Evolutionary conservation across 2,888 invertebrate species (phyloP), one percentile per base, ranked within the genome.

Genomic region (Hirtodrosophila confusa): DNA sequence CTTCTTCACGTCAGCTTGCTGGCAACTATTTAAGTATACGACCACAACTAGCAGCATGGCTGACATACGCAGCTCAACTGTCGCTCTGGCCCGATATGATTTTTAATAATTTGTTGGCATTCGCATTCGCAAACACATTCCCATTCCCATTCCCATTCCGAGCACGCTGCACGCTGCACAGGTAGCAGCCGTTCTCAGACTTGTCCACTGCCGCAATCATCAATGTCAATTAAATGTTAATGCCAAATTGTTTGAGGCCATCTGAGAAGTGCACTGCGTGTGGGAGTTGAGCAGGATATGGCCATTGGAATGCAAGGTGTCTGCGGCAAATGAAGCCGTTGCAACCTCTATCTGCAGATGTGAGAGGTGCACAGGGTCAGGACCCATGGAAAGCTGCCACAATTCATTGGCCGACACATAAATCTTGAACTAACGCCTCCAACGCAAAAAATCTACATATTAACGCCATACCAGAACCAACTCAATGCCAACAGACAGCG

Each of bases 141-240:
- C 66, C 44, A 78, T 78, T 11, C 31, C 12, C 33, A 55, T 78
- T 66, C 60, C 66, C 44, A 78, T 78, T 58, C 78, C 43, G 36
- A 37, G 74, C 84, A 83, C 79, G 78, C 74, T 55, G 74, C 84
- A 83, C 79, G 78, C 74, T 55, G 29, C 75, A 17, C 43, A 41
- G 63, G 60, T 64, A 61, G 58, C 54, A 65, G 48, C 33, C 51
- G 64, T 87, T 82, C 82, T 80, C 87, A 78, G 78, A 76, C 62
- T 70, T 80, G 80, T 80, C 80, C 74, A 63, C 24, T 56, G 77
- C 64, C 54, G 49, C 80, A 70, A 84, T 79, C 86, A 87, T 84
- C 83, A 84, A 86, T 86, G 83, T 84, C 83, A 88, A 86, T 84
- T 88, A 87, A 87, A 86, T 82, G 86, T 78, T 80, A 78, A 86